Evolutionary conservation across 2,888 invertebrate genomes (phyloP).

Genomic region (Gastrophysa polygoni): DNA sequence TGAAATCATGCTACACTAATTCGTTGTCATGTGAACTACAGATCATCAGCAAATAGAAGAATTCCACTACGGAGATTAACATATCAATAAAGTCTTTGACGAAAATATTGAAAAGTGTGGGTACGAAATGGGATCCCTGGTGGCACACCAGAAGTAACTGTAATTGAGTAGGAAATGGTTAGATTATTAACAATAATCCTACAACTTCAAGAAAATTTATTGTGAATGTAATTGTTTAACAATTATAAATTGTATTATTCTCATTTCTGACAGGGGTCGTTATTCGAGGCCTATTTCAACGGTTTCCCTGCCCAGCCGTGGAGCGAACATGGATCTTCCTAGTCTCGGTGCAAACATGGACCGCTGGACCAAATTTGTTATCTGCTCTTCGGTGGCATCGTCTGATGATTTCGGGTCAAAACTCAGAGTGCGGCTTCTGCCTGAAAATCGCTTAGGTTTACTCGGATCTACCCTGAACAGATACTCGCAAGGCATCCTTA

Average conservation of each 20-base stretch:
- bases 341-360: constrained; percentile 56
- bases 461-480: not conserved
- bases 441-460: constrained; percentile 12
- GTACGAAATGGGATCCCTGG: too few relatives aligned
- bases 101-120: too few relatives aligned
- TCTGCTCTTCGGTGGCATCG: constrained; percentile 16
- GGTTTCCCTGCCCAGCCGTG: constrained; percentile 52
- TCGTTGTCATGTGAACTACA: too few relatives aligned
- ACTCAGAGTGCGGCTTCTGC: constrained; percentile 44
- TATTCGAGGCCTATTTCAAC: not conserved
- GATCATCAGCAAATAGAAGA: too few relatives aligned
- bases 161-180: too few relatives aligned
- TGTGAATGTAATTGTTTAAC: not conserved
- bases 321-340: constrained; percentile 60
- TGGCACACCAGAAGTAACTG: too few relatives aligned
- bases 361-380: constrained; percentile 26
- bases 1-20: too few relatives aligned
- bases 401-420: constrained; percentile 46
- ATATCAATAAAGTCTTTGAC: too few relatives aligned
- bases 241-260: not conserved
- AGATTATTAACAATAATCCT: not conserved
- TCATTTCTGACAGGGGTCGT: not conserved
- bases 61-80: too few relatives aligned
- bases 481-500: too few relatives aligned
- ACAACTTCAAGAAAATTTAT: not conserved